Evolutionary conservation across 2,888 invertebrate genomes (phyloP).

Genomic region (Apamea anceps): DNA sequence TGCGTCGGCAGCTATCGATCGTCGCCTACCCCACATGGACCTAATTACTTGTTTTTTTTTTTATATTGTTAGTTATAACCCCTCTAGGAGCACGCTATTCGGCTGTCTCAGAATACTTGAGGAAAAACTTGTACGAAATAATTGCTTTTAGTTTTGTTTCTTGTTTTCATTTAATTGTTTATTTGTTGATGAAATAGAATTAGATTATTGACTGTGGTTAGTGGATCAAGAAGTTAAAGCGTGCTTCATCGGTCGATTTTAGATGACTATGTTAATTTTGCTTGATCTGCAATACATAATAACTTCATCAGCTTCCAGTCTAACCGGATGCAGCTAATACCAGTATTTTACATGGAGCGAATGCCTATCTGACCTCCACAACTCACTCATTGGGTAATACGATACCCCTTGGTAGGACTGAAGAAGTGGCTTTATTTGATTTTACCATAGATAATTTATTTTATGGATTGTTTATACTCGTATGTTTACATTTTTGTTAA

Average conservation of each 20-base stretch:
- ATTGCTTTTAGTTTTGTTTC: slow-evolving; percentile 28
- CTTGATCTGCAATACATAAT: too few relatives aligned
- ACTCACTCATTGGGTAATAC: too few relatives aligned
- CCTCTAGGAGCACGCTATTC: slow-evolving; percentile 41
- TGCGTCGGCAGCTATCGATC: slow-evolving; percentile 63
- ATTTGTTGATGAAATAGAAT: slow-evolving; percentile 10
- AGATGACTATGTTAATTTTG: too few relatives aligned
- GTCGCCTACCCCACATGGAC: slow-evolving; percentile 50
- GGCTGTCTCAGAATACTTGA: slow-evolving; percentile 35
- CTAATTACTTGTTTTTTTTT: slow-evolving; percentile 66
- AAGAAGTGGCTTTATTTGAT: not conserved
- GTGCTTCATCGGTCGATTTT: not conserved
- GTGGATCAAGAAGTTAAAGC: not conserved
- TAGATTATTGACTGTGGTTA: not conserved
- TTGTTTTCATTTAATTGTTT: slow-evolving; percentile 6
- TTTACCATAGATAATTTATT: not conserved
- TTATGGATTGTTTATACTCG: too few relatives aligned
- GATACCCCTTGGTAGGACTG: too few relatives aligned
- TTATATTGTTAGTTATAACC: slow-evolving; percentile 36
- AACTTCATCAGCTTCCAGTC: too few relatives aligned
- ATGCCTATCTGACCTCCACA: too few relatives aligned
- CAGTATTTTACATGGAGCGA: too few relatives aligned
- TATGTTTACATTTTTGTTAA: not conserved
- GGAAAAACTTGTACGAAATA: slow-evolving; percentile 22
- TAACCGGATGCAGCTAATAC: too few relatives aligned